Base-by-base conservation (phyloP, 2,113 vertebrate genomes). In the Urocolius indicus region DNA sequence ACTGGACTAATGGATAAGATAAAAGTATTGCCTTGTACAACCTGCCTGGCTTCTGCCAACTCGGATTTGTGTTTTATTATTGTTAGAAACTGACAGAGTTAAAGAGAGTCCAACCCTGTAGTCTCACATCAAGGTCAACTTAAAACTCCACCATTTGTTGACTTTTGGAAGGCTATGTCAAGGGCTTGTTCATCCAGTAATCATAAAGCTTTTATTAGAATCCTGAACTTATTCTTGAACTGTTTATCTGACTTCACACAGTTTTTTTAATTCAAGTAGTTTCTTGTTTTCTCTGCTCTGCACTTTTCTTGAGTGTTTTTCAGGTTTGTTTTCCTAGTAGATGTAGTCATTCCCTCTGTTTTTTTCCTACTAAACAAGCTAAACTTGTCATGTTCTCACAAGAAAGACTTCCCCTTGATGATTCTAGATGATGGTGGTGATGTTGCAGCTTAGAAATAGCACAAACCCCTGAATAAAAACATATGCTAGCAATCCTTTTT, bases 391-490 rank as follows among this genome's bases (percentile, higher is more conserved):
- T 27, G 52, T 41, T 49, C 48, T 77, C 49, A 27, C 6, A 38
- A 51, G 15, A 29, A 83, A 51, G 22, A 48, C 1, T 2, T 22
- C 19, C 6, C 9, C 10, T 15, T 58, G 38, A 8, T 73, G 29
- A 34, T 72, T 86, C 22, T 16, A 62, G 21, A n/a, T 68, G 10
- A 36, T 38, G 5, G 11, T 36, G 9, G 15, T 57, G 2, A 21
- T 23, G 29, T 77, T 76, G 13, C 19, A 16, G 11, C 41, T 68
- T 29, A 59, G 32, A 74, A 63, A 54, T 32, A 55, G 4, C 41
- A 32, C 30, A 82, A 3, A 1, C 2, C 4, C 14, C 23, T 13
- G 15, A 55, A 32, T 21, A 62, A 46, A 14, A n/a, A 5, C 0
- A 1, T 13, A 0, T 14, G 45, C 80, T 73, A 65, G 26, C 18